Evolutionary conservation across 2,888 invertebrate species (phyloP), one percentile per base, ranked within the genome.

Genomic region (Ceriagrion tenellum): DNA sequence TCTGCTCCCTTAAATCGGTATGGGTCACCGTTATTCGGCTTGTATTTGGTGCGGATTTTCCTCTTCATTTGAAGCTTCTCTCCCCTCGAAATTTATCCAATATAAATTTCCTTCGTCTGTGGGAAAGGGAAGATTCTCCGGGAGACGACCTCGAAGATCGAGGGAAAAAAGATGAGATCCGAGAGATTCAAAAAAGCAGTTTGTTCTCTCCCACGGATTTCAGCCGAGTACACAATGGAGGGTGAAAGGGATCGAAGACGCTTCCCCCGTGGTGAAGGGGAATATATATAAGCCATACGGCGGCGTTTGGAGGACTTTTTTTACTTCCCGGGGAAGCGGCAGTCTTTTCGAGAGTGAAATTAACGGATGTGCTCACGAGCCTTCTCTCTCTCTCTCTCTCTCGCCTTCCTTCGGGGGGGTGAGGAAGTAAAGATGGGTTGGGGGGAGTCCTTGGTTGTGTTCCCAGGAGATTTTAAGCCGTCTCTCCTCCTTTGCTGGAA

Each of bases 401-500:
- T 47, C 8, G n/a, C n/a, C 74, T 30, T 74, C 30, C 30, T 30
- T 74, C n/a, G 30, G 8, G 13, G 10, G n/a, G 30, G 74, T 10
- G 74, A 30, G 81, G 18, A n/a, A 18, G 30, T 8, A 13, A 10
- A n/a, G 69, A 59, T 59, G 69, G 26, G 69, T 18, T 13, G n/a
- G 69, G n/a, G 69, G 16, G 81, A 81, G 81, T 81, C 81, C 81
- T 81, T 81, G 81, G 35, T 81, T 81, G 81, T 81, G 35, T 81
- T 81, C 81, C 81, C 81, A 35, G 35, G 81, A 81, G 81, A 81
- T 26, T 81, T 81, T 26, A 81, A 81, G 81, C 81, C 81, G 35
- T 81, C 81, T 81, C 35, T 69, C 69, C 63, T 74, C 30, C 81
- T 12, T n/a, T 35, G 81, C 47, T 47, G 69, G 81, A 81, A 81